These are phyloP conservation scores for Tachypleus tridentatus DNA, from an alignment of 1,140 invertebrate species.

Conservation along the genomic window DNA sequence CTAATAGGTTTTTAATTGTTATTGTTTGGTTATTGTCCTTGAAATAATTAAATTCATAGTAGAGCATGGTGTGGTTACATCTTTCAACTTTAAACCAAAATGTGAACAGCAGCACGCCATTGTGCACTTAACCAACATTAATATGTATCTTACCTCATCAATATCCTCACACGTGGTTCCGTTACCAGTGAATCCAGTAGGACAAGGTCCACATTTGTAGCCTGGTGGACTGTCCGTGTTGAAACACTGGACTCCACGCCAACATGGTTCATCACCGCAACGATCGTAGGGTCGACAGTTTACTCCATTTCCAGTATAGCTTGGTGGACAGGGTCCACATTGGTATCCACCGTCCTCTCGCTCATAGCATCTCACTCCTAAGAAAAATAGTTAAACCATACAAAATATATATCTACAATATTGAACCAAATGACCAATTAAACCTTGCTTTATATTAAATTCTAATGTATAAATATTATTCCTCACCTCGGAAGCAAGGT, in stretches of 20 bases:
- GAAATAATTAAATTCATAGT: no score
- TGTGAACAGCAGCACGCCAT: no score
- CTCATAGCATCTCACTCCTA: slow-evolving; percentile 47
- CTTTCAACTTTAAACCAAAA: no score
- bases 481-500: slow-evolving; percentile 63
- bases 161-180: slow-evolving; percentile 65
- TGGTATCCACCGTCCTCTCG: slow-evolving; percentile 42
- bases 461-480: background rate
- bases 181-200: slow-evolving; percentile 67
- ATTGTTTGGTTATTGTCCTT: no score
- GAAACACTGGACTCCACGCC: slow-evolving; percentile 52
- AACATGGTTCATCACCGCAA: slow-evolving; percentile 62
- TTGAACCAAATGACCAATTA: background rate
- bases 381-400: slow-evolving; percentile 10
- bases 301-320: slow-evolving; percentile 69
- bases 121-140: background rate
- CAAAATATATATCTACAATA: slow-evolving; percentile 2
- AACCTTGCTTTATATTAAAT: no score
- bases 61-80: no score
- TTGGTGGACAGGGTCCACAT: slow-evolving; percentile 71
- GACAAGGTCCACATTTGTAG: slow-evolving; percentile 59
- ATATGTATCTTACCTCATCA: slow-evolving; percentile 49
- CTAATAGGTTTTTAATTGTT: no score
- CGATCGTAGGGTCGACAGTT: slow-evolving; percentile 48
- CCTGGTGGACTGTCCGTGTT: slow-evolving; percentile 51